Evolutionary conservation across 2,113 vertebrate species (phyloP), one percentile per base, ranked within the genome.

Genomic region (Brachypteracias leptosomus): DNA sequence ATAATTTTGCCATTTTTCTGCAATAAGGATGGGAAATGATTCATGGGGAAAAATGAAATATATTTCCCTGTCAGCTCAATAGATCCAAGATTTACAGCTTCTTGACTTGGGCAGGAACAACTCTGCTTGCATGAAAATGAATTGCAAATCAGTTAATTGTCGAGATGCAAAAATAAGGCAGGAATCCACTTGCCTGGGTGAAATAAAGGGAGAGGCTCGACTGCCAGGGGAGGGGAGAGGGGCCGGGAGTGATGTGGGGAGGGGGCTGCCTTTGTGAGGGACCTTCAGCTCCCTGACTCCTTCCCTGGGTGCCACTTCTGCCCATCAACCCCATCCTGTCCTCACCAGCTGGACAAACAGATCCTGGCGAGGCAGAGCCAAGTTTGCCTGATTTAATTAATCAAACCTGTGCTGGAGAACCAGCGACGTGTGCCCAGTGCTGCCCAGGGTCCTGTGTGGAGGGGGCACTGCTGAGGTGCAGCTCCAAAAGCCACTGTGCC

Each of bases 1-100:
- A 97, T 98, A 97, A 98, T 98, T 98, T 98, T 97, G 97, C 97
- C 97, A 98, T 98, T 98, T 98, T 98, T 98, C 98, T 98, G 96
- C 97, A 98, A 94, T 98, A 97, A 98, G 98, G 95, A 97, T 97
- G 96, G 97, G 97, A 97, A 98, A 97, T 98, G 98, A 98, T 98
- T 98, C 98, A 98, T 97, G 97, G 94, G 96, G 84, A 95, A 96
- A 98, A 98, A 97, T 98, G 98, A 98, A 98, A 98, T 98, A 97
- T 97, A 97, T 98, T 95, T 98, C 95, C 68, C 97, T 97, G 97
- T 98, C 98, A 98, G 94, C 93, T 98, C 97, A 97, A 97, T 84
- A 96, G 97, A 98, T 97, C 94, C 91, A 86, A 98, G 97, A 98
- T 98, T 98, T 98, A 98, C 98, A 98, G 98, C 98, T 98, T 96